Conservation (phyloP, 2,888 invertebrate genomes). For the Drosophila fulvimacula region DNA sequence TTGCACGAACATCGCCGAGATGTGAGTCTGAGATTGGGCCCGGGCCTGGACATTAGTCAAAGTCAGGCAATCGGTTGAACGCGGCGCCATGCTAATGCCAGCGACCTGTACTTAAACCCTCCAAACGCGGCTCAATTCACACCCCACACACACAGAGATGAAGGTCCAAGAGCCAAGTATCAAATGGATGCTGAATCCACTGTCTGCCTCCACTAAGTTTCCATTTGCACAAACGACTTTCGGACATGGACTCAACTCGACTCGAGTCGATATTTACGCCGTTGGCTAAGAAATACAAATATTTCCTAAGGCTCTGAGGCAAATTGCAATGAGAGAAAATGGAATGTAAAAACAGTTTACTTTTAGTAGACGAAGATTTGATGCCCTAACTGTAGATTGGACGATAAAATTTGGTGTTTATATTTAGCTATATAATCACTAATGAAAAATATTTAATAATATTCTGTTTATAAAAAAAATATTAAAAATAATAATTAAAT, state of each 20-base stretch:
- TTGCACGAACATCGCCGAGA: slow-evolving; percentile 41
- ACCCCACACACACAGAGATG: slow-evolving; percentile 31
- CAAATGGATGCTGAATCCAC: slow-evolving; percentile 6
- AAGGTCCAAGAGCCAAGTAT: slow-evolving; percentile 3
- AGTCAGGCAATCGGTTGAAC: slow-evolving; percentile 49
- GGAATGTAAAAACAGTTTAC: neutral
- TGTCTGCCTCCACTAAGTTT: slow-evolving; percentile 1
- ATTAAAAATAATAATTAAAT: too few species aligned
- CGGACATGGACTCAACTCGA: slow-evolving; percentile 18
- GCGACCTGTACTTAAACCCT: slow-evolving; percentile 51
- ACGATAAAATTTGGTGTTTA: too few species aligned
- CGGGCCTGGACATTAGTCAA: slow-evolving; percentile 49
- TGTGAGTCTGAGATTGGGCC: neutral
- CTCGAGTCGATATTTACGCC: slow-evolving; percentile 46
- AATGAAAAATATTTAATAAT: too few species aligned
- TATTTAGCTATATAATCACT: too few species aligned
- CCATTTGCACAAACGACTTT: slow-evolving; percentile 31
- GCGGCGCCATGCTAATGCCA: slow-evolving; percentile 28
- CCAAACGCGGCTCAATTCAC: slow-evolving; percentile 47
- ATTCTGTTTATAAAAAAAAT: too few species aligned
- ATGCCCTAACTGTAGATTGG: neutral
- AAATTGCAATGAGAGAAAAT: slow-evolving; percentile 35
- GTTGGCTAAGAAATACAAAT: slow-evolving; percentile 61
- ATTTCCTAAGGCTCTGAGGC: slow-evolving; percentile 41
- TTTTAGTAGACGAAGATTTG: neutral